Evolutionary conservation across 2,888 invertebrate genomes (phyloP), one percentile per base, ranked within the genome.

Genomic region (Carterocephalus palaemon): DNA sequence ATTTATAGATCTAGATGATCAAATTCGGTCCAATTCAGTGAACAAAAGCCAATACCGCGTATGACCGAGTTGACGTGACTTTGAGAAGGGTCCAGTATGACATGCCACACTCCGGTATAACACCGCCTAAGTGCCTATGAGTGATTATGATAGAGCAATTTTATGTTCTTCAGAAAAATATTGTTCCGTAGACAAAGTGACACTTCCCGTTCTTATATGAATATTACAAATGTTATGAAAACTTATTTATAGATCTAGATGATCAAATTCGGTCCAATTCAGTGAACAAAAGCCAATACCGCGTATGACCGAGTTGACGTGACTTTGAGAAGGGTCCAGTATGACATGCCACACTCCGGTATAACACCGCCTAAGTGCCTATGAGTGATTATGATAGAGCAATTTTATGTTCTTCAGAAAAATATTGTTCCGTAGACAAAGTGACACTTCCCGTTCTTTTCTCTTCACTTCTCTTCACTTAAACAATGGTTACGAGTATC

Each of bases 341-440:
- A 9, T 10, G 29, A 41, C 41, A 24, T 17, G 12, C 7, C 1
- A 12, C 9, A 19, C 10, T 10, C n/a, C 8, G 5, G 6, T 23
- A 29, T 36, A 29, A 28, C 28, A 12, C n/a, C 34, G 23, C 26
- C 19, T 43, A 43, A 43, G 43, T 43, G 43, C 29, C n/a, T 10
- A 5, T 43, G 43, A 43, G 36, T 36, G 43, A 43, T 43, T 36
- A 43, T 43, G 43, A 43, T 43, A 34, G 43, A 43, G 43, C 34
- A 26, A 26, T 43, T 22, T 36, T 29, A 7, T 34, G 15, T 28
- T 22, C 23, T 36, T 36, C 22, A 15, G 5, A 22, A 20, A 29
- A 29, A 33, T 33, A 22, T 26, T 12, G 12, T 29, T 29, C 29
- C 1, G 8, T n/a, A 7, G 16, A n/a, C 6, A n/a, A 15, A 15